These are phyloP conservation scores for Notarius quadriscutis DNA, from an alignment of 2,113 vertebrate species.

Conservation along the genomic window DNA sequence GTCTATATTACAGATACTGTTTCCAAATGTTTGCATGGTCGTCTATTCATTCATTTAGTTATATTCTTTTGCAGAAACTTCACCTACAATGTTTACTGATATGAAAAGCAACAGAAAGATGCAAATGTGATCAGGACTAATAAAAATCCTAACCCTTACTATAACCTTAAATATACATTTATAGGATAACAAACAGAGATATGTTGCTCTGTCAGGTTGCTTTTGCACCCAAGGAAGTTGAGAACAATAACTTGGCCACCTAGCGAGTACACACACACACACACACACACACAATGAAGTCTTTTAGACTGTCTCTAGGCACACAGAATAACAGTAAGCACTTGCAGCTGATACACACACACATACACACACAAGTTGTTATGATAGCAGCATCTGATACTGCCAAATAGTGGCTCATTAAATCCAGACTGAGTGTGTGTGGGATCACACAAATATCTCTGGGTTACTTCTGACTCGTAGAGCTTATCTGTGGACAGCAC, in stretches of 20 bases:
- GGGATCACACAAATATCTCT: conserved; percentile 6
- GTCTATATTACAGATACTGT: not conserved
- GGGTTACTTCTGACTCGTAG: conserved; percentile 17
- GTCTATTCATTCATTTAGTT: not conserved
- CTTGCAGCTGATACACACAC: conserved; percentile 21
- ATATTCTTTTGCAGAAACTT: not conserved
- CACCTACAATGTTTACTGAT: not conserved
- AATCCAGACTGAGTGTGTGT: conserved; percentile 16
- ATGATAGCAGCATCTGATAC: conserved; percentile 8
- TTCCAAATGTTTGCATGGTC: not conserved
- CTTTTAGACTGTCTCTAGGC: not conserved
- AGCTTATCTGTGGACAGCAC: not conserved
- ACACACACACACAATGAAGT: conserved; percentile 16
- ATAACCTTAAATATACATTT: not conserved
- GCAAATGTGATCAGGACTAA: not conserved
- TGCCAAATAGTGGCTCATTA: conserved; percentile 28
- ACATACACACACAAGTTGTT: not conserved
- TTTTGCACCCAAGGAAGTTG: not conserved
- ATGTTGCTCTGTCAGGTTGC: not conserved
- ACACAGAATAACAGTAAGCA: conserved; percentile 22
- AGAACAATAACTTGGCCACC: not conserved
- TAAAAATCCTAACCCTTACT: not conserved
- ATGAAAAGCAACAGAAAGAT: not conserved
- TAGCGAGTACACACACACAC: not conserved
- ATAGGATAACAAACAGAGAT: not conserved